phyloP scores from a whole-genome alignment of 1,140 invertebrate genomes.

The Drosophila novamexicana region DNA sequence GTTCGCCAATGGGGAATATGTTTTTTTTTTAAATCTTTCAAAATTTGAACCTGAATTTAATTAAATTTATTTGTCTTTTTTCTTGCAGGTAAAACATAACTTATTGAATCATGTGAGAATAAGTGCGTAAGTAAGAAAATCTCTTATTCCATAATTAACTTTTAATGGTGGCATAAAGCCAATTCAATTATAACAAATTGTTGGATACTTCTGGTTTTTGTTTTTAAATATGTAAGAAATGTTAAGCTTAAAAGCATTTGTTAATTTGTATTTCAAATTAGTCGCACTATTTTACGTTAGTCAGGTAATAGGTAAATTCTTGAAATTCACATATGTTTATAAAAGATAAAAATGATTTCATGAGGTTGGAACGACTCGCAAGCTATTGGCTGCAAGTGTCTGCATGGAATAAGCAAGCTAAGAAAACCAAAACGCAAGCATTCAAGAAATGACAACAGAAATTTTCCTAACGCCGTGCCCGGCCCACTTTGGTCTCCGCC shows the following conservation, averaged over 20 bases:
- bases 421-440: conserved; percentile 55
- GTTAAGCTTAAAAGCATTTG: too few relatives aligned
- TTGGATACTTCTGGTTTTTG: too few relatives aligned
- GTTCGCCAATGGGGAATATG: neutral
- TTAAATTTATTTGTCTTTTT: conserved; percentile 15
- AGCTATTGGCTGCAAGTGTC: conserved; percentile 18
- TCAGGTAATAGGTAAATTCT: conserved; percentile 6
- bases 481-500: neutral
- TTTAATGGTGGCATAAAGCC: too few relatives aligned
- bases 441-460: conserved; percentile 77
- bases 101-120: neutral
- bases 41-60: neutral
- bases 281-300: neutral
- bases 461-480: conserved; percentile 25
- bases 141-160: too few relatives aligned
- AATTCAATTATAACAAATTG: too few relatives aligned
- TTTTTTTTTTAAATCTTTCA: neutral
- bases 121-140: neutral
- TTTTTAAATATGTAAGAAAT: too few relatives aligned
- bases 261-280: neutral
- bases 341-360: conserved; percentile 7
- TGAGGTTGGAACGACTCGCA: conserved; percentile 11
- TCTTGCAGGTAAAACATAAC: conserved; percentile 50
- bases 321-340: conserved; percentile 15
- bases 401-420: conserved; percentile 24